A percentile compares a stretch with the other conserved stretches of the same genome.
phyloP scores from a whole-genome alignment of 2,113 vertebrate species.

The Gobio gobio region DNA sequence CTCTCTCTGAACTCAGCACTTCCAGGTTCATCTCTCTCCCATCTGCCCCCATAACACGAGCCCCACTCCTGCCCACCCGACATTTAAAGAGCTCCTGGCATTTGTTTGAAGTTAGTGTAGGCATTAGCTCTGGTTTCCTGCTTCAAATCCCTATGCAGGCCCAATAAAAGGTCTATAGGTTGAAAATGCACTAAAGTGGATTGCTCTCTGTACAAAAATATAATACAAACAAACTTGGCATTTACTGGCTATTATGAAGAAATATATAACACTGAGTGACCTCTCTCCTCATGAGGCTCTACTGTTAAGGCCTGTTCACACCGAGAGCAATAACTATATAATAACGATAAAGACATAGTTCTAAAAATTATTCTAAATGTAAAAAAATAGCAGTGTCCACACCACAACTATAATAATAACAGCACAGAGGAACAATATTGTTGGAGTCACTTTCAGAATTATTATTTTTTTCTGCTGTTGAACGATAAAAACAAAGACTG shows the following conservation, averaged over 20 bases:
- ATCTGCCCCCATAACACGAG: conserved; percentile 62
- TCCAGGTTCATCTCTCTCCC: conserved; percentile 63
- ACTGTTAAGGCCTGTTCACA: not conserved
- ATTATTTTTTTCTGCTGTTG: no score
- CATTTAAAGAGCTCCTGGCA: conserved; percentile 77
- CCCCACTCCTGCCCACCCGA: conserved; percentile 57
- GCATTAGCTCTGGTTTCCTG: conserved; percentile 80
- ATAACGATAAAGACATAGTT: no score
- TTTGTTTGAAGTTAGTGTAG: conserved; percentile 77
- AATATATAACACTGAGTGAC: conserved; percentile 27
- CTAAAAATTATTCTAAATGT: no score
- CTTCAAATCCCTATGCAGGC: conserved; percentile 75
- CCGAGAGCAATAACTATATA: no score
- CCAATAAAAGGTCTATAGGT: conserved; percentile 73
- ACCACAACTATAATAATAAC: no score
- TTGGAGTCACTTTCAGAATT: no score
- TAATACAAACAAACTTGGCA: conserved; percentile 68
- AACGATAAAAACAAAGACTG: no score
- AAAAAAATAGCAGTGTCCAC: no score
- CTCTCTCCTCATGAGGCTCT: not conserved
- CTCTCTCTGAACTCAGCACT: conserved; percentile 55
- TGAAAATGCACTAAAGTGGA: conserved; percentile 67
- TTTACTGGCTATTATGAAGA: conserved; percentile 53
- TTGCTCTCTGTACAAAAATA: conserved; percentile 63
- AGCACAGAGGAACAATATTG: no score